Evolutionary conservation across 2,113 vertebrate genomes (phyloP).

Genomic region (Pterocles orientalis): DNA sequence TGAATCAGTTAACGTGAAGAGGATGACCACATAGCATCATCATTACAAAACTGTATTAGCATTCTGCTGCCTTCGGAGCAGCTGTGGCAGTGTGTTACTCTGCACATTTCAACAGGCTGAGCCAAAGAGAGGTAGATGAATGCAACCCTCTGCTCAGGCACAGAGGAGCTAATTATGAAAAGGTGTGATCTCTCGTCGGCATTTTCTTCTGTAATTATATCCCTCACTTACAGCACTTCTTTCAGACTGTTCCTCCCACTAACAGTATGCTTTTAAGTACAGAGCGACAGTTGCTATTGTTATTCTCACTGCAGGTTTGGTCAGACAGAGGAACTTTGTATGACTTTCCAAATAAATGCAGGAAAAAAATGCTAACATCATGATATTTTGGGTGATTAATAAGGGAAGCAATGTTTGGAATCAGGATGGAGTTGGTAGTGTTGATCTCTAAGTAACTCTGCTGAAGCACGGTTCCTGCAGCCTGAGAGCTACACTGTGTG

Average conservation of each 20-base stretch:
- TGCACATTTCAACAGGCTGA: not conserved
- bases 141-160: not conserved
- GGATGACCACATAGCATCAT: slow-evolving; percentile 39
- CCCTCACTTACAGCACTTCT: not conserved
- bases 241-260: not conserved
- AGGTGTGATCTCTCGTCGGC: not conserved
- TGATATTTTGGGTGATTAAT: not conserved
- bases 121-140: not conserved
- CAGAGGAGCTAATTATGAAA: not conserved
- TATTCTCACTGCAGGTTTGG: not conserved
- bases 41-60: not conserved
- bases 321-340: not conserved
- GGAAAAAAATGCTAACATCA: not conserved
- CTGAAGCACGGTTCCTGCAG: not conserved
- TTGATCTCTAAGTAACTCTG: not conserved
- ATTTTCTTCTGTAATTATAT: slow-evolving; percentile 28
- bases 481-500: not conserved
- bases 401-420: not conserved
- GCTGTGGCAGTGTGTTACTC: not conserved
- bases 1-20: slow-evolving; percentile 45
- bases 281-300: not conserved
- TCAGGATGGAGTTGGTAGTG: not conserved
- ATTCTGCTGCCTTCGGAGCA: slow-evolving; percentile 22
- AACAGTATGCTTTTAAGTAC: not conserved
- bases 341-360: not conserved